These are phyloP conservation scores for Pyrocephalus nanus DNA, from an alignment of 2,797 vertebrate genomes.

Conservation along the genomic window DNA sequence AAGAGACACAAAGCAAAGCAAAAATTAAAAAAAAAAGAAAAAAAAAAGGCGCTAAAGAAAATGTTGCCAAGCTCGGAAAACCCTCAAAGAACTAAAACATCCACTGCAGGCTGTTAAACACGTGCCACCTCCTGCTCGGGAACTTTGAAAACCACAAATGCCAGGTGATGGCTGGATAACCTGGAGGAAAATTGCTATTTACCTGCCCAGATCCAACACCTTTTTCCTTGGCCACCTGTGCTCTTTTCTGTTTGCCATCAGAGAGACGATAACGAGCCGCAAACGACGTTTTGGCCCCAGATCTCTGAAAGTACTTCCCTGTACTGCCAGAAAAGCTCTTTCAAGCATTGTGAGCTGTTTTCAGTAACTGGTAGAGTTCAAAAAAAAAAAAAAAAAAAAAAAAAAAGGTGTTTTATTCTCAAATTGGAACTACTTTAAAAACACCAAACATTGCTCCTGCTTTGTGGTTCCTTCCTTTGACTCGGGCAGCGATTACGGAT, in stretches of 20 bases:
- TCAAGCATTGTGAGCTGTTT: slow-evolving; percentile 25
- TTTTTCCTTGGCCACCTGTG: neutral
- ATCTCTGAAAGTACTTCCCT: neutral
- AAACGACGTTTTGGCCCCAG: neutral
- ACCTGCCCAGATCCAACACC: neutral
- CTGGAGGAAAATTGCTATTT: neutral
- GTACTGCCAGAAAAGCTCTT: neutral
- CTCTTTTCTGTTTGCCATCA: neutral
- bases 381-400: neutral
- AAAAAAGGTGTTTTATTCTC: neutral
- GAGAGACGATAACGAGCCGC: neutral
- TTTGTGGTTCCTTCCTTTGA: slow-evolving; percentile 11
- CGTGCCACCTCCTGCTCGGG: neutral
- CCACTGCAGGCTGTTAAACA: neutral
- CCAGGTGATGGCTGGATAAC: neutral
- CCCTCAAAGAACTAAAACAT: neutral
- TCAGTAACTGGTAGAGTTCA: neutral
- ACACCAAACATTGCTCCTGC: neutral
- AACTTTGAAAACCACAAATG: neutral
- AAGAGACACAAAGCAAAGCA: neutral
- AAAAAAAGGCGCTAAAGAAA: neutral
- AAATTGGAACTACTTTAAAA: neutral
- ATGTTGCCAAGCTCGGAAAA: neutral
- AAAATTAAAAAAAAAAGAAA: neutral
- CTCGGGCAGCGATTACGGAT: neutral